Percentiles rank a stretch among this genome's conserved stretches.
Evolutionary conservation across 2,888 invertebrate species (phyloP).

Genomic region (Heliconius sara): DNA sequence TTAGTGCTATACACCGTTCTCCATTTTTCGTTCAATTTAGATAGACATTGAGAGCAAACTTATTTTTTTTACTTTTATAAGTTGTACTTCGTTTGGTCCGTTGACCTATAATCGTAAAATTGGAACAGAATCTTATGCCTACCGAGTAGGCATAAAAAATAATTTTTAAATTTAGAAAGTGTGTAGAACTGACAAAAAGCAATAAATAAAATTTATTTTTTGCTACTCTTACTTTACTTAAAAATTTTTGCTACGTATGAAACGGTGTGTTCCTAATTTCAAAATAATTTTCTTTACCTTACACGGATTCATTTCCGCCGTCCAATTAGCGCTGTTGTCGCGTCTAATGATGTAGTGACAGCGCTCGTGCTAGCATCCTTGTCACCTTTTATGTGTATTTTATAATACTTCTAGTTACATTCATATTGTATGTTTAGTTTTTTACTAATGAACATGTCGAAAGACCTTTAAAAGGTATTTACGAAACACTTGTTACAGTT

Average conservation of each 20-base stretch:
- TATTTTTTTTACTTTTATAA: no score
- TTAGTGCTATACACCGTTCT: no score
- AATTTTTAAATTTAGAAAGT: no score
- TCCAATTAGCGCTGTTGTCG: constrained; percentile 11
- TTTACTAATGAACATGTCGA: constrained; percentile 4
- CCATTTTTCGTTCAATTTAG: no score
- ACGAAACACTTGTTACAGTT: no score
- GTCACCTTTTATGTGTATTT: background rate
- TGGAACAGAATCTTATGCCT: no score
- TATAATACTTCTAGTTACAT: background rate
- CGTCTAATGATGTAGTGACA: constrained; percentile 5
- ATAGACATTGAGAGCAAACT: no score
- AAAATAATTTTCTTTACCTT: constrained; percentile 2
- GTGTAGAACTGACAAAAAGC: no score
- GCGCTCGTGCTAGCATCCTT: background rate
- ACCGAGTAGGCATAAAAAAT: no score
- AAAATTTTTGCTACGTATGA: background rate
- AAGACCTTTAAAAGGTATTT: background rate
- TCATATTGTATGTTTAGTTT: background rate
- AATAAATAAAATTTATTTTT: background rate
- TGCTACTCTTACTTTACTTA: background rate
- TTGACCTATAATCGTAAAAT: no score
- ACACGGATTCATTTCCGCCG: constrained; percentile 3
- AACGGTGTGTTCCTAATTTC: background rate
- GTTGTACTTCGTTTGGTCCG: no score